A percentile compares a stretch with the other conserved stretches of the same genome.
These are phyloP conservation scores for Manacus vitellinus DNA, from an alignment of 2,113 vertebrate genomes.

Conservation along the genomic window DNA sequence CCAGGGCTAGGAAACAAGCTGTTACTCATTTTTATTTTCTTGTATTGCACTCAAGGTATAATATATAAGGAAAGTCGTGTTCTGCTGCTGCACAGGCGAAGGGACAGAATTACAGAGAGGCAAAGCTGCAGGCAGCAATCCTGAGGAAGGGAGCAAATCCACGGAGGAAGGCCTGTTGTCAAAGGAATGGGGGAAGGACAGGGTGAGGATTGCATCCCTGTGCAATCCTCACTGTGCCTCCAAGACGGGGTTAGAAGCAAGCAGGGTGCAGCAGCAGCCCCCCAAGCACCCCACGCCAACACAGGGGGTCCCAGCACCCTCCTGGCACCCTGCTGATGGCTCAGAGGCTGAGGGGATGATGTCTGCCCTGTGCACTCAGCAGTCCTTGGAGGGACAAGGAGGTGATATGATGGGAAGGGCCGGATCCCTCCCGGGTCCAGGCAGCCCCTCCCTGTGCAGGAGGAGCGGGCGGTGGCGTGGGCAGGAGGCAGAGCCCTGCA, in stretches of 20 bases:
- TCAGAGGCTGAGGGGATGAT: accelerated
- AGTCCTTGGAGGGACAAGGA: not conserved
- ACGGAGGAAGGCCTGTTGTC: accelerated
- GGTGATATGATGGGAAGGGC: accelerated
- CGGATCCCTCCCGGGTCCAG: accelerated
- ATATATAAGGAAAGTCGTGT: constrained; percentile 26
- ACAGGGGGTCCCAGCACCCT: not conserved
- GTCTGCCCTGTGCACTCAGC: accelerated
- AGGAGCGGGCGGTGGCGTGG: accelerated
- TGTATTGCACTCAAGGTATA: constrained; percentile 20
- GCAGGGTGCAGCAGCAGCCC: not conserved
- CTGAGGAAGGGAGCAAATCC: not conserved
- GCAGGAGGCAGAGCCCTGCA: not conserved
- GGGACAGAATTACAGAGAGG: not conserved
- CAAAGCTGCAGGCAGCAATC: not conserved
- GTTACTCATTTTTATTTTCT: constrained; percentile 69
- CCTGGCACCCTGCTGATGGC: not conserved
- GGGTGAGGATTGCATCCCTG: not conserved
- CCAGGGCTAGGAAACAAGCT: constrained; percentile 43
- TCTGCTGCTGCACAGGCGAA: not conserved
- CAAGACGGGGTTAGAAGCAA: accelerated
- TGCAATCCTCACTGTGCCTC: no score
- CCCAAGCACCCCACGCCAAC: not conserved
- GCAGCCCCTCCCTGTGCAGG: accelerated
- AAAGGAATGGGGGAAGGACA: accelerated